Conservation (phyloP, 2,113 vertebrate genomes). For the Mugil cephalus region DNA sequence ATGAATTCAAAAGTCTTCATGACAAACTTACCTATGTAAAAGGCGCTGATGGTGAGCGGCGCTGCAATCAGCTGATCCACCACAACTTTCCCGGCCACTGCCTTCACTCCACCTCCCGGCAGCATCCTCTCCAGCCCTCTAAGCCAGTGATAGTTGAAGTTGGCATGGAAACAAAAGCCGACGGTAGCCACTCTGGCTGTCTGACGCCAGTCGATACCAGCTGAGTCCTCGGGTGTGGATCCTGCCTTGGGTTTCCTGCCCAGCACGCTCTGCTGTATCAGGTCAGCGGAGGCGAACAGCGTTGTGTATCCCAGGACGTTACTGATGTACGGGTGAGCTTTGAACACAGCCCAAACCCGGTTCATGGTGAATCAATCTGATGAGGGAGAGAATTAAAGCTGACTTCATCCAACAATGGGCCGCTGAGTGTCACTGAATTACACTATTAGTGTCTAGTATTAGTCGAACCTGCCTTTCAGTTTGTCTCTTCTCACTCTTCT, state of each 20-base stretch:
- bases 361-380: conserved; percentile 71
- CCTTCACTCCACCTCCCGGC: conserved; percentile 77
- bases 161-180: conserved; percentile 87
- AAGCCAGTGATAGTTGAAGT: conserved; percentile 89
- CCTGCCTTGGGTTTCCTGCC: conserved; percentile 24
- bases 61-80: conserved; percentile 85
- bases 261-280: conserved; percentile 84
- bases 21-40: conserved; percentile 82
- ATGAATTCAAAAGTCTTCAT: neutral
- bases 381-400: neutral
- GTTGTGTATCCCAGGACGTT: conserved; percentile 85
- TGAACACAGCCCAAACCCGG: conserved; percentile 75
- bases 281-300: conserved; percentile 85
- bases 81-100: conserved; percentile 80
- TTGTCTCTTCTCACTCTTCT: conserved; percentile 29
- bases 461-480: conserved; percentile 56
- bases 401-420: no score
- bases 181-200: conserved; percentile 82
- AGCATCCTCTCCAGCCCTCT: conserved; percentile 81
- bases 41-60: conserved; percentile 86
- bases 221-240: conserved; percentile 18
- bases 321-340: conserved; percentile 82
- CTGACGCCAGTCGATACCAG: conserved; percentile 78
- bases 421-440: no score
- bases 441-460: neutral